Evolutionary conservation across 2,113 vertebrate species (phyloP).

Genomic region (Leptobrachium leishanense): DNA sequence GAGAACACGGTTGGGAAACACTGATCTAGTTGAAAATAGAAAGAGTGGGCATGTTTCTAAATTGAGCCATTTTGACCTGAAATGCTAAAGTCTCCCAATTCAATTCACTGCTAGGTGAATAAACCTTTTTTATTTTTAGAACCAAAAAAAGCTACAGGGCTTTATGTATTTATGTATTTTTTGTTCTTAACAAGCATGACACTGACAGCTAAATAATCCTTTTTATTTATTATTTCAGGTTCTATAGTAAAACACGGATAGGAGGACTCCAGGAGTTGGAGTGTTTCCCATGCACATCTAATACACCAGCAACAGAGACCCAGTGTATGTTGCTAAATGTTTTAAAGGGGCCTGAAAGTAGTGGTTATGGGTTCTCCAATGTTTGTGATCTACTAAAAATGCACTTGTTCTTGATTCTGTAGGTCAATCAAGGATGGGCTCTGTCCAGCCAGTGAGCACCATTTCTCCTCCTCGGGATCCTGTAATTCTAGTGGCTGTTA

Average conservation of each 20-base stretch:
- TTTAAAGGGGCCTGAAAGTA: background rate
- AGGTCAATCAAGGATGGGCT: slow-evolving; percentile 65
- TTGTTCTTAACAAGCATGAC: too few relatives aligned
- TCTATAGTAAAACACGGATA: slow-evolving; percentile 75
- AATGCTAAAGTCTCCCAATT: too few relatives aligned
- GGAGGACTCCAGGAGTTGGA: slow-evolving; percentile 76
- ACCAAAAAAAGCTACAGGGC: too few relatives aligned
- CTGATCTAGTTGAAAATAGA: too few relatives aligned
- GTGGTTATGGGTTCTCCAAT: background rate
- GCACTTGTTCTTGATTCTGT: slow-evolving; percentile 27
- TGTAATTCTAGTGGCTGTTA: slow-evolving; percentile 60
- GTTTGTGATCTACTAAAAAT: background rate
- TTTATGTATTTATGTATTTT: too few relatives aligned
- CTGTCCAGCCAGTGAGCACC: slow-evolving; percentile 53
- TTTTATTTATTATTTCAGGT: slow-evolving; percentile 57
- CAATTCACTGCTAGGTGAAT: too few relatives aligned
- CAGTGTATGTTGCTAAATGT: slow-evolving; percentile 64
- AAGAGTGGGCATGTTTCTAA: too few relatives aligned
- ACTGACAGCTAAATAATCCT: too few relatives aligned
- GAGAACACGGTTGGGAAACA: too few relatives aligned
- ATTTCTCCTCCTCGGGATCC: slow-evolving; percentile 53
- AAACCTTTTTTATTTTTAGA: too few relatives aligned
- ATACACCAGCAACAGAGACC: slow-evolving; percentile 62
- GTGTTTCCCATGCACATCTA: slow-evolving; percentile 76
- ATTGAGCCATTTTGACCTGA: too few relatives aligned